Conservation (phyloP, 2,797 vertebrate species). For the Scomberomorus guttatus region DNA sequence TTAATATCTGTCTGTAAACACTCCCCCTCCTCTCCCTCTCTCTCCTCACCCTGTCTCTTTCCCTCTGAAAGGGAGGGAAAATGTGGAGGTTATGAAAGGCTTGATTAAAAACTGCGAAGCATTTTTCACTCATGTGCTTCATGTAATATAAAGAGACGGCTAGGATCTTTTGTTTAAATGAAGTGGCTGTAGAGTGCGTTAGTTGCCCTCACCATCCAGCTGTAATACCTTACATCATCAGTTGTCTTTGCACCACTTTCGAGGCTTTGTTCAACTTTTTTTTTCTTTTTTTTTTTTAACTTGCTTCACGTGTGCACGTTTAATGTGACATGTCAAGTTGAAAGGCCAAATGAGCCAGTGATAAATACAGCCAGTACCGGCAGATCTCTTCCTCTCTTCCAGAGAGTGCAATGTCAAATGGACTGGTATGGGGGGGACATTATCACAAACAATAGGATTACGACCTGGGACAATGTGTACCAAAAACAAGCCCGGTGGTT, state of each 20-base stretch:
- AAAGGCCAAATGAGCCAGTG: slow-evolving; percentile 58
- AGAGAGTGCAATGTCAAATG: slow-evolving; percentile 67
- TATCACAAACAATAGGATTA: slow-evolving; percentile 84
- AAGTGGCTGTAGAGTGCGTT: slow-evolving; percentile 32
- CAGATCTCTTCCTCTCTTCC: slow-evolving; percentile 55
- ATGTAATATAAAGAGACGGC: slow-evolving; percentile 47
- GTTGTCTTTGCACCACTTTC: slow-evolving; percentile 26
- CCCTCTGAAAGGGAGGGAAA: slow-evolving; percentile 33
- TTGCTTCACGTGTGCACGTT: slow-evolving; percentile 37
- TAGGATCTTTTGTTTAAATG: slow-evolving; percentile 61
- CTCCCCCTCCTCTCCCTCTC: not conserved
- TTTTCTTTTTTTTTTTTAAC: not conserved
- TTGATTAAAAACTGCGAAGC: slow-evolving; percentile 72
- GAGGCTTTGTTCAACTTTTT: slow-evolving; percentile 39
- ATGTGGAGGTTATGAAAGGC: slow-evolving; percentile 58
- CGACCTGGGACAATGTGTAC: slow-evolving; percentile 70
- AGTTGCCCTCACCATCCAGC: slow-evolving; percentile 36
- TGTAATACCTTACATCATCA: slow-evolving; percentile 43
- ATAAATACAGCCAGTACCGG: slow-evolving; percentile 47
- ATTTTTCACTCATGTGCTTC: slow-evolving; percentile 55
- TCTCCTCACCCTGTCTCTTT: slow-evolving; percentile 22
- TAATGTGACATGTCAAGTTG: slow-evolving; percentile 54
- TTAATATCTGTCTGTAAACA: slow-evolving; percentile 65
- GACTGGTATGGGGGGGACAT: slow-evolving; percentile 61
- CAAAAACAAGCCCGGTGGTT: slow-evolving; percentile 69